These are phyloP conservation scores for Resseliella maxima DNA, from an alignment of 2,888 invertebrate genomes.

Conservation along the genomic window DNA sequence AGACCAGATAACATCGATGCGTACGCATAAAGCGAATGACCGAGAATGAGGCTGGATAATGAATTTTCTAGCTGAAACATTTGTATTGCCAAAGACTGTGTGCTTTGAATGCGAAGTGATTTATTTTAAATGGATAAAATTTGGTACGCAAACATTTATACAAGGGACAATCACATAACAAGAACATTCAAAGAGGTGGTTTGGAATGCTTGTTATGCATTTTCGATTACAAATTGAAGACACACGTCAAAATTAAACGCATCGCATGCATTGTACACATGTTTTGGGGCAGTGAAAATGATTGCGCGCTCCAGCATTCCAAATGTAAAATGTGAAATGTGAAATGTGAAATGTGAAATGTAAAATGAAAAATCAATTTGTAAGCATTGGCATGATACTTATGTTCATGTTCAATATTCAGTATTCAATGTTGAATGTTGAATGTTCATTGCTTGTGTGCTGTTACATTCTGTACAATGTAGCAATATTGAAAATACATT, in stretches of 20 bases:
- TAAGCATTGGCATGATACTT: neutral
- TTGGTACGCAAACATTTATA: conserved; percentile 14
- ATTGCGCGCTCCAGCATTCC: neutral
- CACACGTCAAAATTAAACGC: neutral
- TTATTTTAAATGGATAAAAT: conserved; percentile 39
- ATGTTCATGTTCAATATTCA: neutral
- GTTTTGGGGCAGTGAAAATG: conserved; percentile 32
- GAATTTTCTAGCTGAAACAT: neutral
- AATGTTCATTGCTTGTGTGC: too few relatives aligned
- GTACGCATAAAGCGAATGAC: neutral
- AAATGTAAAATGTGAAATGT: neutral
- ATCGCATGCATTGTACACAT: neutral
- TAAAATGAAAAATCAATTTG: conserved; percentile 41
- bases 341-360: too few relatives aligned
- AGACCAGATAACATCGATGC: conserved; percentile 40
- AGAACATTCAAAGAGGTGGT: conserved; percentile 31
- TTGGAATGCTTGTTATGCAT: conserved; percentile 15
- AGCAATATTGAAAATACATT: neutral
- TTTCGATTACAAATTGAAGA: conserved; percentile 2
- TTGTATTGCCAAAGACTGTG: neutral
- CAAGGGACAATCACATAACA: conserved; percentile 30
- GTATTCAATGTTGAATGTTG: too few relatives aligned
- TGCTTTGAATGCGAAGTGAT: neutral
- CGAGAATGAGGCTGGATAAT: neutral
- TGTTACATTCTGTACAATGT: neutral